Base-by-base conservation (phyloP, 2,113 vertebrate genomes). In the Synodontis membranacea region DNA sequence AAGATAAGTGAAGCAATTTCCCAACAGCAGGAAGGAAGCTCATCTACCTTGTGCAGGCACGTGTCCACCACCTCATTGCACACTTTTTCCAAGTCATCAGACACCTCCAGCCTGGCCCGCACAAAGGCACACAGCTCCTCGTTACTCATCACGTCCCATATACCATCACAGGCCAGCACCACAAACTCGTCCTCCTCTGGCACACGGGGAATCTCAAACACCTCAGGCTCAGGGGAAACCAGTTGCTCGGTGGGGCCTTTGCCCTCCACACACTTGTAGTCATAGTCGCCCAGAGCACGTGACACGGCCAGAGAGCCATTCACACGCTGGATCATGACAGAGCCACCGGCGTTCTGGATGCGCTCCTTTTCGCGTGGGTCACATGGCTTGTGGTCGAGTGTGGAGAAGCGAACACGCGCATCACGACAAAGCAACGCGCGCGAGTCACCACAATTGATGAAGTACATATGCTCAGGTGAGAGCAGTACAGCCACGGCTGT, bases 141-240 rank as follows among this genome's bases (percentile, higher is more conserved):
- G 34, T 99, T 99, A 95, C 96, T 98, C 98, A 99, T 99, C 92
- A 99, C 98, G 93, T 99, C 98, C 98, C 98, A 99, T 95, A 99
- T 98, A 83, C 98, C 98, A 89, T 99, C 98, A 90, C 98, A 99
- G 58, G 98, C 98, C 93, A 99, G 94, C 90, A 99, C 94, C 86
- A 99, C 95, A 93, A 99, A 99, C 86, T 99, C 97, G 92, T 99
- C 98, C 91, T 97, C 97, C 86, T 97, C 97, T 37, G 97, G 96
- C 80, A 96, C 96, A 89, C 98, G 96, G 89, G 95, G 88, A 91
- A 99, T 95, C 93, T 98, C 97, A 88, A 95, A 97, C 89, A 99
- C 98, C 90, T 99, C 97, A 42, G 98, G 98, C 93, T 99, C 98
- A 8, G 98, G 98, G 91, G 98, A 99, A 86, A 99, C 98, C 92